Base-by-base conservation (phyloP, 2,797 vertebrate genomes). In the Hipposideros larvatus region DNA sequence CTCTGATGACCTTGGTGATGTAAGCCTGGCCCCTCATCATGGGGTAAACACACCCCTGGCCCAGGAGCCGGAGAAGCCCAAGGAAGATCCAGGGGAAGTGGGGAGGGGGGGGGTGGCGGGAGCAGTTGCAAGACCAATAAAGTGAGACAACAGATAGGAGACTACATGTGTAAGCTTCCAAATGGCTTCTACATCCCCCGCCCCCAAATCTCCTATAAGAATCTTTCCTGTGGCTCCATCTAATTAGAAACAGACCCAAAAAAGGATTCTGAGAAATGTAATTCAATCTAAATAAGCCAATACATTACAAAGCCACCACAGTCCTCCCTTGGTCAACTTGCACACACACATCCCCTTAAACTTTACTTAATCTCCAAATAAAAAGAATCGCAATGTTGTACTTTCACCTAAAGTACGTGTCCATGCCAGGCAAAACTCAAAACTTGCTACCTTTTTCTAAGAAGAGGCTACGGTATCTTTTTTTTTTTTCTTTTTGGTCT, bases 21-120 rank as follows among this genome's bases (percentile, higher is more conserved):
- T 21, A 19, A 55, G 16, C 53, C 18, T 55, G 28, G 26, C 41
- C 37, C 75, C 70, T 93, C 43, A 2, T 48, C 43, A 9, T 3
- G 43, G 55, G 7, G 8, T 53, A 21, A 37, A 53, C 21, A 26
- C 14, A 24, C 21, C n/a, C 21, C 28, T 73, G 75, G 55, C 53
- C 53, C 53, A 53, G 53, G 53, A 53, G 53, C 4, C 13, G 53
- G 18, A 55, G 53, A 55, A 55, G 57, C n/a, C 51, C 19, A 82
- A 65, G 28, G 46, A 80, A 34, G 66, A 43, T 46, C 46, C 11
- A 24, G 43, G 65, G n/a, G 26, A 15, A 18, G 48, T 48, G 7
- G 48, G 3, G 7, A 9, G 46, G 2, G 2, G 2, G 2, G 48
- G 48, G 26, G 53, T 19, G 66, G 0, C 16, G 0, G 22, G 66